Percentiles rank a stretch among this genome's conserved stretches.
These are phyloP conservation scores for Cephus runcator DNA, from an alignment of 2,888 invertebrate genomes.

Conservation along the genomic window DNA sequence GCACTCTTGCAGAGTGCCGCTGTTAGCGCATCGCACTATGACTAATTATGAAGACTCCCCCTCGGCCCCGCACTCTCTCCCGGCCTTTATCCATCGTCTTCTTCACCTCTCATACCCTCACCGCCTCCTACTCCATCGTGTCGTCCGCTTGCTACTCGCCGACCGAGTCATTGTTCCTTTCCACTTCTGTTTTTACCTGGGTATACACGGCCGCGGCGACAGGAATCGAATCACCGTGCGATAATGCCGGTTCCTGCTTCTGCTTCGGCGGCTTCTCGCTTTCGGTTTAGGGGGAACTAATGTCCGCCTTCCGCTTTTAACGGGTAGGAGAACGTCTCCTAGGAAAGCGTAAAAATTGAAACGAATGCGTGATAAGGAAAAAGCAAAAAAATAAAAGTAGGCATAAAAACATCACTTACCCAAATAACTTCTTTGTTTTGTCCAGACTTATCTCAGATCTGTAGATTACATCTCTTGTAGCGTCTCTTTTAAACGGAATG, in stretches of 20 bases:
- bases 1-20: conserved; percentile 64
- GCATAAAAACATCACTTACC: neutral
- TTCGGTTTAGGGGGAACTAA: conserved; percentile 51
- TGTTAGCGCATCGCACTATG: conserved; percentile 65
- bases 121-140: neutral
- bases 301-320: conserved; percentile 42
- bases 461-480: neutral
- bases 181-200: conserved; percentile 1
- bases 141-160: neutral
- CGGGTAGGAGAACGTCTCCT: neutral
- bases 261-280: conserved; percentile 33
- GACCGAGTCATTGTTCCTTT: conserved; percentile 13
- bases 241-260: conserved; percentile 5
- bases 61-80: conserved; percentile 13
- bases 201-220: neutral
- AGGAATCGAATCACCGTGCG: conserved; percentile 2
- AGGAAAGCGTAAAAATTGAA: neutral
- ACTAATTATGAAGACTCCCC: conserved; percentile 53
- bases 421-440: neutral
- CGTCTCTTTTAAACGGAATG: neutral
- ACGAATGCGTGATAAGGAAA: neutral
- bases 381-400: neutral
- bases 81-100: conserved; percentile 4
- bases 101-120: neutral
- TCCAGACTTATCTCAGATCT: neutral